A percentile compares a stretch with the other conserved stretches of the same genome.
phyloP scores from a whole-genome alignment of 2,113 vertebrate genomes.

The Equus quagga region DNA sequence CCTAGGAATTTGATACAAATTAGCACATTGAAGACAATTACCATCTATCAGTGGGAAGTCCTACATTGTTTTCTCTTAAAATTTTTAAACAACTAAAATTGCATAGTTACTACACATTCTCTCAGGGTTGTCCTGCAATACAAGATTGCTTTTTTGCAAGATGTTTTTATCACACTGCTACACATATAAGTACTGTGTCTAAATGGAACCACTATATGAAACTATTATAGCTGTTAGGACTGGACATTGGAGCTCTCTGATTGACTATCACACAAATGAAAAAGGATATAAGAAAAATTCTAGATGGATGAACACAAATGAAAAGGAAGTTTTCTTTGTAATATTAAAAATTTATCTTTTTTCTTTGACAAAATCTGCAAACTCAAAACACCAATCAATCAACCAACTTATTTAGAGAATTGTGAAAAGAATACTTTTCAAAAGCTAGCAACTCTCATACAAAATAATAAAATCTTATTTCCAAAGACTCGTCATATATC shows the following conservation, averaged over 20 bases:
- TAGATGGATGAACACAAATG: background rate
- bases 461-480: constrained; percentile 13
- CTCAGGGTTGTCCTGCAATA: constrained; percentile 11
- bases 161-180: background rate
- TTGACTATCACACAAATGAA: constrained; percentile 16
- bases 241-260: background rate
- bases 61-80: constrained; percentile 40
- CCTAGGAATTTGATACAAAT: constrained; percentile 35
- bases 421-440: constrained; percentile 42
- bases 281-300: constrained; percentile 24
- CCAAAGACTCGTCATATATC: background rate
- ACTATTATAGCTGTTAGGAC: constrained; percentile 21
- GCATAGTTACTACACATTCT: constrained; percentile 16
- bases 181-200: background rate
- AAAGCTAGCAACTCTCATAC: constrained; percentile 49
- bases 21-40: background rate
- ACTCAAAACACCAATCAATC: constrained; percentile 32
- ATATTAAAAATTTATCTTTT: constrained; percentile 13
- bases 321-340: background rate
- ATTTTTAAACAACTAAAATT: constrained; percentile 63
- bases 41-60: constrained; percentile 19
- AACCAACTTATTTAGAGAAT: constrained; percentile 26
- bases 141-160: constrained; percentile 44
- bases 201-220: constrained; percentile 21
- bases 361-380: constrained; percentile 40